These are phyloP conservation scores for Poecilia gillii DNA, from an alignment of 2,797 vertebrate species.

Conservation along the genomic window DNA sequence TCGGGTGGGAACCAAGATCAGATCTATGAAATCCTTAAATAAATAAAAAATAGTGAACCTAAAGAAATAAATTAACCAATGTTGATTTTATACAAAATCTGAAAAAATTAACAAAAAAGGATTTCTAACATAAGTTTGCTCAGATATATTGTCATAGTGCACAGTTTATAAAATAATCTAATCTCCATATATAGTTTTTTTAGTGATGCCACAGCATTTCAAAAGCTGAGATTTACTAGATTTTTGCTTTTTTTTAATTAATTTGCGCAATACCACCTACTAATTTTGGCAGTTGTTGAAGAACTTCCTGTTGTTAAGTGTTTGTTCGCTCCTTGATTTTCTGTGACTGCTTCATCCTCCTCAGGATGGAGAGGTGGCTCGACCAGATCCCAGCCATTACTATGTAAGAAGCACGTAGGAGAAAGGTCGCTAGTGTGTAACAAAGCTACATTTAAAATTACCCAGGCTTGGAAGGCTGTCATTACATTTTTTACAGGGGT, in stretches of 20 bases:
- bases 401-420: not conserved
- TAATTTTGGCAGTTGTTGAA: not conserved
- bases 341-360: not conserved
- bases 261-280: not conserved
- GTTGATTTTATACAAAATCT: not conserved
- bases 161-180: not conserved
- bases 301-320: not conserved
- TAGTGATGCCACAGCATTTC: not conserved
- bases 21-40: not conserved
- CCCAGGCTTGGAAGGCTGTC: not conserved
- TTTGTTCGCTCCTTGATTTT: not conserved
- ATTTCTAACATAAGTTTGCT: not conserved
- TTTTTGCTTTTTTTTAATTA: not conserved
- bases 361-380: not conserved
- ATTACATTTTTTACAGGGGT: not conserved
- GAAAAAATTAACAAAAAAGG: not conserved
- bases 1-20: conserved; percentile 62
- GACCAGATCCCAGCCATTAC: not conserved
- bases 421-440: not conserved
- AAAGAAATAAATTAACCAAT: not conserved
- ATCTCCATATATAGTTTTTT: not conserved
- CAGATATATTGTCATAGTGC: not conserved
- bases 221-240: not conserved
- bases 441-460: not conserved
- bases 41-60: not conserved